A percentile compares a stretch with the other conserved stretches of the same genome.
Evolutionary conservation across 2,888 invertebrate species (phyloP).

Genomic region (Malachius bipustulatus): DNA sequence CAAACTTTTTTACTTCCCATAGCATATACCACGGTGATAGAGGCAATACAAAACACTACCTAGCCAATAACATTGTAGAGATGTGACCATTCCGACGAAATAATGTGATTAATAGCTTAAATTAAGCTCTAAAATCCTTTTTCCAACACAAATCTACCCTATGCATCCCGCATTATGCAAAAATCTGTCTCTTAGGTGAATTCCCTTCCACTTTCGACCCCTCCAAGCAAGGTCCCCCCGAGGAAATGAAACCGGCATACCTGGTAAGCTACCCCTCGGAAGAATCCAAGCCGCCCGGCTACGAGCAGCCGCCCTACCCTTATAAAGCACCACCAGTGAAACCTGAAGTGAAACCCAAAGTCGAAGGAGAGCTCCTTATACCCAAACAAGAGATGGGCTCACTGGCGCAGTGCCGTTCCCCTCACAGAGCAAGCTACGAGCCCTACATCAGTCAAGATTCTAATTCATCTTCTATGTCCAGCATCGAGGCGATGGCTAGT

Average conservation of each 20-base stretch:
- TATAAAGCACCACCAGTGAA: conserved; percentile 31
- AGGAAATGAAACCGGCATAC: conserved; percentile 39
- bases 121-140: too few relatives aligned
- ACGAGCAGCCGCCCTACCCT: conserved; percentile 9
- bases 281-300: conserved; percentile 8
- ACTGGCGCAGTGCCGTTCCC: conserved; percentile 38
- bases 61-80: too few relatives aligned
- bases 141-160: too few relatives aligned
- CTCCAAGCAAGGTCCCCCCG: too few relatives aligned
- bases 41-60: too few relatives aligned
- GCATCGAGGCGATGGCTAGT: conserved; percentile 59
- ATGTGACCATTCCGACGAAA: too few relatives aligned
- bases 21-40: too few relatives aligned
- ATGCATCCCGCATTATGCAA: too few relatives aligned
- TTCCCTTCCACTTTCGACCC: conserved; percentile 29
- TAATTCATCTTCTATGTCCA: conserved; percentile 53
- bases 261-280: conserved; percentile 29
- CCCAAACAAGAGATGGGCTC: conserved; percentile 55
- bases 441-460: conserved; percentile 58
- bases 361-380: conserved; percentile 46
- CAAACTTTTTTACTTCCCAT: too few relatives aligned
- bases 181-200: conserved; percentile 25
- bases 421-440: conserved; percentile 45
- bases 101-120: too few relatives aligned
- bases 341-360: conserved; percentile 25